Base-by-base conservation (phyloP, 1,140 invertebrate species). In the Cyclargus thomasi region DNA sequence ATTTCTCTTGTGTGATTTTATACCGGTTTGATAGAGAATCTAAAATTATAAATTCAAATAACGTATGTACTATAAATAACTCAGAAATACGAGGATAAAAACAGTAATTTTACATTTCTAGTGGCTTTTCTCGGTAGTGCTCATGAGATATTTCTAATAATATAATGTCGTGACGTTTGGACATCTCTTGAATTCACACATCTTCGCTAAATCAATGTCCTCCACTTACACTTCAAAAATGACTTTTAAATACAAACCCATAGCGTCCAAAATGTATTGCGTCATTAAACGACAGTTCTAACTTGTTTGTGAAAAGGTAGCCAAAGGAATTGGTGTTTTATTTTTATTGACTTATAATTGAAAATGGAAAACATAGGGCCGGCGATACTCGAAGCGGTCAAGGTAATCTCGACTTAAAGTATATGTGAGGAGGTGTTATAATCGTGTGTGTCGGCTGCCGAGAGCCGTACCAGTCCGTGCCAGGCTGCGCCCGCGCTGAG, bases 381-480 rank as follows among this genome's bases (percentile, higher is more conserved):
- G 17, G 55, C 18, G 5, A 11, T 20, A 11, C 20, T 20, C 10
- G 18, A 10, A 0, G 4, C 0, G 17, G 55, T 59, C 18, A 8
- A 21, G 11, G 18, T 18, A 59, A 59, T 20, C 10, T 21, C 10
- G 21, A 59, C 55, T 59, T 59, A 21, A 20, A 2, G 55, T 20
- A 20, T 22, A 21, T 18, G 5, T 0, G 2, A 21, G n/a, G 70
- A 72, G 55, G 62, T 67, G 67, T 69, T 39, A 20, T 62, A 67
- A 72, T 71, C 53, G 21, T 36, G 8, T 68, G 53, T 53, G 17
- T 17, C 1, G 21, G 17, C 10, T 17, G 11, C 53, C 11, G 63
- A 62, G 20, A 39, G 65, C 70, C 66, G 82, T 85, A 74, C 80
- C 82, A 80, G 69, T 23, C 78, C 63, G 82, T 85, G 69, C 82